phyloP scores from a whole-genome alignment of 1,140 invertebrate genomes.

The Ceratosolen fusciceps region DNA sequence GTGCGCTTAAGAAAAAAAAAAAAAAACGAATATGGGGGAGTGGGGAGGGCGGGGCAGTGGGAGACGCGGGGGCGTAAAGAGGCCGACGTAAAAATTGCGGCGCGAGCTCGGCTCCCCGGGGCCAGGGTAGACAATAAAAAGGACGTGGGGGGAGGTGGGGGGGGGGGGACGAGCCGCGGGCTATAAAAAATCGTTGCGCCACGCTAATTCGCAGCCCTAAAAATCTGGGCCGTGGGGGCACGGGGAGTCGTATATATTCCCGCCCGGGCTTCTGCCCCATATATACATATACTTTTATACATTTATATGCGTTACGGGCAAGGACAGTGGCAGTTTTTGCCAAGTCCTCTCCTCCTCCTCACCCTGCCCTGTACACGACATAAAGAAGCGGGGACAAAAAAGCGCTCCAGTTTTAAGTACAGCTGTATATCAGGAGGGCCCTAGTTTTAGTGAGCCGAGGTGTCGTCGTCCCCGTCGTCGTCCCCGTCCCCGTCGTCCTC shows the following conservation, averaged over 20 bases:
- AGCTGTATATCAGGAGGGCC: slow-evolving; percentile 47
- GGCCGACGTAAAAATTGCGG: slow-evolving; percentile 25
- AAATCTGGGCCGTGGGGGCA: neutral
- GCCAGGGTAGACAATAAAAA: neutral
- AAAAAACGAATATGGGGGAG: too few relatives aligned
- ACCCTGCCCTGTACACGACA: neutral
- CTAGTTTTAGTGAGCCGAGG: too few relatives aligned
- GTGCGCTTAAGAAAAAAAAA: slow-evolving; percentile 24
- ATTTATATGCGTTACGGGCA: neutral
- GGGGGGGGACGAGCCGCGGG: too few relatives aligned
- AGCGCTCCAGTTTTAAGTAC: slow-evolving; percentile 52
- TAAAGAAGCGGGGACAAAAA: slow-evolving; percentile 44
- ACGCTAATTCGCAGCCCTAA: slow-evolving; percentile 19
- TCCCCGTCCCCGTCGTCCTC: too few relatives aligned
- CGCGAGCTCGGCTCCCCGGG: neutral
- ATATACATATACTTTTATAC: too few relatives aligned
- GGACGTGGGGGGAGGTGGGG: neutral
- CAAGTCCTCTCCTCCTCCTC: neutral
- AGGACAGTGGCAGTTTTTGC: neutral
- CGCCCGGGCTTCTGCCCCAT: neutral
- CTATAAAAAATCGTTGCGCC: slow-evolving; percentile 39
- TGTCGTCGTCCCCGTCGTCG: too few relatives aligned
- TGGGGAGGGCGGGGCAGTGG: too few relatives aligned
- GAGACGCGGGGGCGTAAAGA: slow-evolving; percentile 38
- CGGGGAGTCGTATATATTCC: slow-evolving; percentile 40